phyloP scores from a whole-genome alignment of 2,888 invertebrate genomes.

The Macrosiphum euphorbiae region DNA sequence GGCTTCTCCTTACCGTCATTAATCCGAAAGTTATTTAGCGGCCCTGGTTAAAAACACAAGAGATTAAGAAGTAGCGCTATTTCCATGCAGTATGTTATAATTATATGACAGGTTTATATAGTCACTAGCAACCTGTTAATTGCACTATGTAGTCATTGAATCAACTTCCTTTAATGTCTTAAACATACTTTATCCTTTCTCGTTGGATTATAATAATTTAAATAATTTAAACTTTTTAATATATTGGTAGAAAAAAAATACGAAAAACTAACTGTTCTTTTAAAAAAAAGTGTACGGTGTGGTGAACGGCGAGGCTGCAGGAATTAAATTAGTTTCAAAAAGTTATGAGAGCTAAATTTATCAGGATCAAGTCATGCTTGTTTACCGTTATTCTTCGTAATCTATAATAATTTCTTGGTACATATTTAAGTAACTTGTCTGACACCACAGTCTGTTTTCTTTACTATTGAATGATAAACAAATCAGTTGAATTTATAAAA shows the following conservation, averaged over 20 bases:
- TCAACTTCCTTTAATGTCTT: conserved; percentile 14
- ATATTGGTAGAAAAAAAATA: neutral
- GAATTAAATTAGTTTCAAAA: conserved; percentile 31
- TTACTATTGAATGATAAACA: neutral
- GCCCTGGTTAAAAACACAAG: neutral
- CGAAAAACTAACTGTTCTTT: neutral
- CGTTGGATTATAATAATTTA: neutral
- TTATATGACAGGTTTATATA: no score
- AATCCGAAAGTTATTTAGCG: neutral
- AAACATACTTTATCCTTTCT: conserved; percentile 14
- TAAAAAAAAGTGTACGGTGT: neutral
- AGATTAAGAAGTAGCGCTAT: conserved; percentile 17
- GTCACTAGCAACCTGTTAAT: conserved; percentile 3
- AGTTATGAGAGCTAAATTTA: neutral
- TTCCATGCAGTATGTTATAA: neutral
- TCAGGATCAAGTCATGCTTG: conserved; percentile 28
- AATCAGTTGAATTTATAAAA: neutral
- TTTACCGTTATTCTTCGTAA: neutral
- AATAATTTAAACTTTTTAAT: conserved; percentile 38
- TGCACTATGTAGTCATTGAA: neutral
- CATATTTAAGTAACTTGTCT: neutral
- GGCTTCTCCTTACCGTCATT: neutral
- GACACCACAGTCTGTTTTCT: neutral
- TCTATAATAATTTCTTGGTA: neutral
- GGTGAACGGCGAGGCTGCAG: neutral